Percentiles rank a stretch among this genome's conserved stretches.
Evolutionary conservation across 2,888 invertebrate species (phyloP).

Genomic region (Bugula neritina): DNA sequence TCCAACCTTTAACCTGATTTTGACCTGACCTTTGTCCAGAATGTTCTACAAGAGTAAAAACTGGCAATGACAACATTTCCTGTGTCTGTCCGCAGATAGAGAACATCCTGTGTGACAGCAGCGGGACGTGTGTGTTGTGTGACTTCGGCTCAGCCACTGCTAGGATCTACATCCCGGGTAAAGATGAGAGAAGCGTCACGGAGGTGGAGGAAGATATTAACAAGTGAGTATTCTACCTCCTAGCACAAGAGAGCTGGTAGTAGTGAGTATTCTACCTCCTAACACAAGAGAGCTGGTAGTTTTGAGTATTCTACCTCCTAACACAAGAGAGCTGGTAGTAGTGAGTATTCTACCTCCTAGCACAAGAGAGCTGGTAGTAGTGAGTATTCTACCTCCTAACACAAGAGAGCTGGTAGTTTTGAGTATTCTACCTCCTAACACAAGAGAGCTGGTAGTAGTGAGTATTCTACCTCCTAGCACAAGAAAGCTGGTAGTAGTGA

Average conservation of each 20-base stretch:
- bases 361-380: background rate
- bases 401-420: no score
- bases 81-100: conserved; percentile 62
- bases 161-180: conserved; percentile 55
- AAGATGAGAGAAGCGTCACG: conserved; percentile 40
- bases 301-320: no score
- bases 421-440: no score
- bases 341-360: conserved; percentile 37
- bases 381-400: no score
- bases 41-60: no score
- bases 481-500: background rate
- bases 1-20: no score
- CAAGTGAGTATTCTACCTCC: conserved; percentile 52
- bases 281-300: no score
- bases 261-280: no score
- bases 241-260: background rate
- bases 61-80: no score
- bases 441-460: no score
- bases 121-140: conserved; percentile 72
- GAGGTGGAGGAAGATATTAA: conserved; percentile 77
- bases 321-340: no score
- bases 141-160: conserved; percentile 93
- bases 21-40: no score
- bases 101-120: conserved; percentile 75
- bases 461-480: conserved; percentile 29